phyloP scores from a whole-genome alignment of 2,113 vertebrate genomes.

The Cyanistes caeruleus region DNA sequence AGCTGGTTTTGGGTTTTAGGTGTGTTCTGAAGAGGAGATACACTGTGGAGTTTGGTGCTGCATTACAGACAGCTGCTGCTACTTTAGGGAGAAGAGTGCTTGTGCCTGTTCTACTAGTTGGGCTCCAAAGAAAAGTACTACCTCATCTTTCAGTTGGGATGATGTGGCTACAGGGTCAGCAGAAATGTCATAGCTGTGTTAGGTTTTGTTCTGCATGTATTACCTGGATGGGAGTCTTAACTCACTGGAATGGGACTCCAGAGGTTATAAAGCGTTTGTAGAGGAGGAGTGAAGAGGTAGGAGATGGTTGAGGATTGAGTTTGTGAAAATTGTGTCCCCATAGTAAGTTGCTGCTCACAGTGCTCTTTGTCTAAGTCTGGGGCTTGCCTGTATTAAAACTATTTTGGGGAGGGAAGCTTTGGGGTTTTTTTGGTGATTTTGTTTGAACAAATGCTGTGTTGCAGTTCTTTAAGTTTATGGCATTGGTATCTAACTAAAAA shows the following conservation, averaged over 20 bases:
- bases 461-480: background rate
- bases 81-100: background rate
- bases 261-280: background rate
- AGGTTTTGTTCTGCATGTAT: background rate
- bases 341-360: conserved; percentile 17
- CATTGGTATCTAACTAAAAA: background rate
- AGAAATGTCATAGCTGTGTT: background rate
- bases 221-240: background rate
- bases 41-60: background rate
- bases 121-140: conserved; percentile 61
- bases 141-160: conserved; percentile 43
- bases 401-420: accelerated
- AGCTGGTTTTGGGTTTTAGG: background rate
- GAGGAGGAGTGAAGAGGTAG: background rate
- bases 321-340: background rate
- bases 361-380: background rate
- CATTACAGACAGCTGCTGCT: conserved; percentile 1
- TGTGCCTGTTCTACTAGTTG: background rate
- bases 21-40: background rate
- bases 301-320: background rate
- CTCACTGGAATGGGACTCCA: background rate
- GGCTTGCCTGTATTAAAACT: background rate
- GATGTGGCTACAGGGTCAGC: background rate
- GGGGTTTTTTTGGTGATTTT: background rate
- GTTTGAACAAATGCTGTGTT: background rate